phyloP scores from a whole-genome alignment of 2,113 vertebrate genomes.

The Strix uralensis region DNA sequence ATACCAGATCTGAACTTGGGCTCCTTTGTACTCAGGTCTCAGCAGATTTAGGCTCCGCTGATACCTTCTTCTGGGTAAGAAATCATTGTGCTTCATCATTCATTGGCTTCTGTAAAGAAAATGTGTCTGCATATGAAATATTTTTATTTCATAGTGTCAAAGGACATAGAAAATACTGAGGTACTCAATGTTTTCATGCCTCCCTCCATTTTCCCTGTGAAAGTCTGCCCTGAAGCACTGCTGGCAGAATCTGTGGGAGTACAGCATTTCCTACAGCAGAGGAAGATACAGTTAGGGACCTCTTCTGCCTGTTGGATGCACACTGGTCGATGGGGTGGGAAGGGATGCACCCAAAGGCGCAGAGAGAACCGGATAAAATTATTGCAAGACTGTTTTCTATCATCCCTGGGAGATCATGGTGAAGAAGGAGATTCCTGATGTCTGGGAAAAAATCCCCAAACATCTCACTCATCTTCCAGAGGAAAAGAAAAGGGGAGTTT shows the following conservation, averaged over 20 bases:
- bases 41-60: neutral
- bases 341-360: neutral
- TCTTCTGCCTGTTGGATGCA: neutral
- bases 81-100: neutral
- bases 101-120: neutral
- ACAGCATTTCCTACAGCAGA: neutral
- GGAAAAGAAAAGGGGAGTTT: neutral
- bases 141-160: neutral
- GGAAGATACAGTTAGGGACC: neutral
- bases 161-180: neutral
- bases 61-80: neutral
- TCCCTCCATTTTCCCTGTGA: neutral
- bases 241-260: neutral
- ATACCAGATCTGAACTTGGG: neutral
- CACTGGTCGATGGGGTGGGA: neutral
- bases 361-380: neutral
- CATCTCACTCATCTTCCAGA: neutral
- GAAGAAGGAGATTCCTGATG: neutral
- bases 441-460: neutral
- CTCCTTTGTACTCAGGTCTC: neutral
- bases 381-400: neutral
- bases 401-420: neutral
- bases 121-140: neutral
- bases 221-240: neutral
- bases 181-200: accelerated